Conservation (phyloP, 2,113 vertebrate species). For the Gila orcuttii region DNA sequence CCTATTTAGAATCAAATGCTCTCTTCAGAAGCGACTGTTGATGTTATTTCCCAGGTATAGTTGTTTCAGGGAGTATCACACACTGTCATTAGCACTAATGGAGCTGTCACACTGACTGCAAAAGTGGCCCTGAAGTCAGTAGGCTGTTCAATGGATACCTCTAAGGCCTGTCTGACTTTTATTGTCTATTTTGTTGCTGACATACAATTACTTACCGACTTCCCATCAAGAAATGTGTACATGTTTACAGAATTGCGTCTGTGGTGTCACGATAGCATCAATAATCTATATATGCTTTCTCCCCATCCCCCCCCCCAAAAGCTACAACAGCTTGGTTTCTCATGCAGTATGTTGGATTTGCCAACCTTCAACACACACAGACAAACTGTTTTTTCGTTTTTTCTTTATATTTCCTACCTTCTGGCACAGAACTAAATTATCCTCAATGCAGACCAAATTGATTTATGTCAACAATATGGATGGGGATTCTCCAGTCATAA, state of each 20-base stretch:
- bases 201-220: slow-evolving; percentile 51
- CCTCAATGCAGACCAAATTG: slow-evolving; percentile 25
- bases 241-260: slow-evolving; percentile 56
- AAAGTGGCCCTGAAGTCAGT: slow-evolving; percentile 48
- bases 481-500: slow-evolving; percentile 11
- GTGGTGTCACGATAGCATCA: slow-evolving; percentile 51
- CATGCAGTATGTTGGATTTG: background rate
- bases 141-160: slow-evolving; percentile 43
- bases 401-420: background rate
- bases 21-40: slow-evolving; percentile 53
- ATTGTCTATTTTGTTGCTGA: slow-evolving; percentile 54
- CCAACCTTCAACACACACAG: background rate
- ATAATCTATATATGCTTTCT: slow-evolving; percentile 64
- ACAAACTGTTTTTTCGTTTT: too few relatives aligned
- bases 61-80: slow-evolving; percentile 59
- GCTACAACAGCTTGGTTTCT: slow-evolving; percentile 6
- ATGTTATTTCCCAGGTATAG: slow-evolving; percentile 64
- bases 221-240: slow-evolving; percentile 54
- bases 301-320: slow-evolving; percentile 49
- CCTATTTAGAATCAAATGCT: slow-evolving; percentile 24
- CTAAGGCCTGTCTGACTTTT: slow-evolving; percentile 53
- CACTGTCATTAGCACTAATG: slow-evolving; percentile 74
- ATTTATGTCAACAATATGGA: slow-evolving; percentile 41
- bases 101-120: slow-evolving; percentile 68
- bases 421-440: slow-evolving; percentile 30